Conservation (phyloP, 2,113 vertebrate species). For the Coptodon rendalli region DNA sequence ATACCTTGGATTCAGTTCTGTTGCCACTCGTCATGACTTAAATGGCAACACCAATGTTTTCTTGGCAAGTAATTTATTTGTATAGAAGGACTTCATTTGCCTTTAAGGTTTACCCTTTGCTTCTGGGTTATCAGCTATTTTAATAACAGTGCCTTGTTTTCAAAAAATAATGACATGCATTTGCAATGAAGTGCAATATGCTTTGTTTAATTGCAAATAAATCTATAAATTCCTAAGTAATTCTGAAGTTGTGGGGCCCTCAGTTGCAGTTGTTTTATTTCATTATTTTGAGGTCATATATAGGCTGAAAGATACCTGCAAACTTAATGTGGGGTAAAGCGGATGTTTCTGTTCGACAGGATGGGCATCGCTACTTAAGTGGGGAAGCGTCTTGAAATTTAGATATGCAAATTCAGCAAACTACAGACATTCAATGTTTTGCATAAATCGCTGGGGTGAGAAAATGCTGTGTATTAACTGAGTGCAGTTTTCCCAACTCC, state of each 20-base stretch:
- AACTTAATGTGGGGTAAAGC: not conserved
- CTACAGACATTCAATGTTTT: not conserved
- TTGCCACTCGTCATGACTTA: not conserved
- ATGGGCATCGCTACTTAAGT: not conserved
- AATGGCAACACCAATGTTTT: not conserved
- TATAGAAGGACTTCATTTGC: not conserved
- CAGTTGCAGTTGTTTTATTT: not conserved
- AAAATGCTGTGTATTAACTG: not conserved
- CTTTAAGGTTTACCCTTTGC: not conserved
- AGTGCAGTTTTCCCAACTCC: not conserved
- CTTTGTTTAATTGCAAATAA: slow-evolving; percentile 17
- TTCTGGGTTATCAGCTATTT: not conserved
- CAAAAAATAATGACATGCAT: not conserved
- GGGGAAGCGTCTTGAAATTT: not conserved
- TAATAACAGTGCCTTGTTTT: not conserved
- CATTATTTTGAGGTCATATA: not conserved
- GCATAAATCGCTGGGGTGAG: not conserved
- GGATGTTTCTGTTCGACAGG: not conserved
- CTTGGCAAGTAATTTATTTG: slow-evolving; percentile 23
- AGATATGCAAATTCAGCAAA: fast-evolving
- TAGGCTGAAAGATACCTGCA: not conserved
- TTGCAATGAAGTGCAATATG: not conserved
- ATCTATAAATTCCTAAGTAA: not conserved
- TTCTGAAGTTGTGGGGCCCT: not conserved
- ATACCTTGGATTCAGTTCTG: not conserved